phyloP scores from a whole-genome alignment of 2,113 vertebrate species.

The Arvicanthis niloticus region DNA sequence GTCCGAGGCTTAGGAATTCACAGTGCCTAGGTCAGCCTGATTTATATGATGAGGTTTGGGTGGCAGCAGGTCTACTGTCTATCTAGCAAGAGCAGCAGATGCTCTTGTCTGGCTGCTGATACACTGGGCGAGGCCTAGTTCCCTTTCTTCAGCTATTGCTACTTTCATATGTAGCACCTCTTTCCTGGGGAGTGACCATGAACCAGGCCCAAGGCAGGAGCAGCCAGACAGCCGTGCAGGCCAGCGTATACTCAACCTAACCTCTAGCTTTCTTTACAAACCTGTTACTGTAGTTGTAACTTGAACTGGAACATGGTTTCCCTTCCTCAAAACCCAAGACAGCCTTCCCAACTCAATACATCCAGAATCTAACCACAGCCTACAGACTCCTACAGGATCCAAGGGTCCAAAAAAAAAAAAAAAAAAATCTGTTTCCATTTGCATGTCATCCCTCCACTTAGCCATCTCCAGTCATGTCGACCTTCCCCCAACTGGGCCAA shows the following conservation, averaged over 20 bases:
- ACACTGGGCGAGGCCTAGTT: background rate
- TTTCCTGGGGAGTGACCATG: background rate
- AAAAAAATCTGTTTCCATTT: background rate
- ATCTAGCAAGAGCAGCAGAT: background rate
- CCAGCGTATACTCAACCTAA: background rate
- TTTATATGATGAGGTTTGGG: background rate
- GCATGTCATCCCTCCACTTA: background rate
- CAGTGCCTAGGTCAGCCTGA: background rate
- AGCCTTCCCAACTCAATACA: background rate
- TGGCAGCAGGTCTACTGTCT: background rate
- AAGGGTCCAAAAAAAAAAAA: no score
- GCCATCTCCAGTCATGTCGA: background rate
- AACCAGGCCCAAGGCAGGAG: background rate
- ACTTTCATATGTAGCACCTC: background rate
- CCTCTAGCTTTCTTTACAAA: background rate
- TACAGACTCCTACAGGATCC: accelerated
- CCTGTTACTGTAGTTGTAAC: background rate
- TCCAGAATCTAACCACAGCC: background rate
- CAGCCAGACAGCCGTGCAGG: background rate
- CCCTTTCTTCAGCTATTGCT: background rate
- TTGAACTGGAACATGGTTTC: background rate
- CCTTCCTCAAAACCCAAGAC: background rate
- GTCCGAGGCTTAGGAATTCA: background rate
- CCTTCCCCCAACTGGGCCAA: background rate
- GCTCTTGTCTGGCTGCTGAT: background rate